These are phyloP conservation scores for Oxygymnocypris stewartii DNA, from an alignment of 2,113 vertebrate genomes.

Conservation along the genomic window DNA sequence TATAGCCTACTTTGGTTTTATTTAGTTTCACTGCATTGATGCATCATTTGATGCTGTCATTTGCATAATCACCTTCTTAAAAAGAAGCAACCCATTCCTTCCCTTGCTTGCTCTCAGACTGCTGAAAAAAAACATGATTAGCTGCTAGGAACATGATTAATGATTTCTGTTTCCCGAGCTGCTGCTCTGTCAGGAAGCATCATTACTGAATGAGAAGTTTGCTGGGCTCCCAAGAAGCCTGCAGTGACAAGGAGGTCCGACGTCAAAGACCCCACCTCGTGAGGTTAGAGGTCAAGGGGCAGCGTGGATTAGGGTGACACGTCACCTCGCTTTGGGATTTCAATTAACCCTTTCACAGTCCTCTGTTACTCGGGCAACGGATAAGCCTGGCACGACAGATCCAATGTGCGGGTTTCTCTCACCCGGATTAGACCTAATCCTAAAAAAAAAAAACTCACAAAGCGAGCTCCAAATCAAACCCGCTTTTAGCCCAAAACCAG, in stretches of 20 bases:
- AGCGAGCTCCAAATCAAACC: conserved; percentile 6
- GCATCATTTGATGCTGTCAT: not conserved
- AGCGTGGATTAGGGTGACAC: conserved; percentile 15
- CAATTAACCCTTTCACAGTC: conserved; percentile 50
- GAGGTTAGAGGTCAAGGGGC: conserved; percentile 60
- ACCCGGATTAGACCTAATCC: conserved; percentile 34
- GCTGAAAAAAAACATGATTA: conserved; percentile 35
- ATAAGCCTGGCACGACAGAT: not conserved
- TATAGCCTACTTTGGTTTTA: too few relatives aligned
- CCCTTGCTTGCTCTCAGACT: not conserved
- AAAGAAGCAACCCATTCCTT: not conserved
- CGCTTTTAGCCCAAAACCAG: conserved; percentile 13
- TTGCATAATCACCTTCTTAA: conserved; percentile 14
- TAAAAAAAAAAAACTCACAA: conserved; percentile 22
- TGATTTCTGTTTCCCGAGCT: not conserved
- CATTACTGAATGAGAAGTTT: not conserved
- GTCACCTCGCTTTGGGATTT: conserved; percentile 39
- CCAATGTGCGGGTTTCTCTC: conserved; percentile 7
- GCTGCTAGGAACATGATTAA: conserved; percentile 25
- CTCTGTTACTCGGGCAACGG: conserved; percentile 30
- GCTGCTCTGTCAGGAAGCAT: conserved; percentile 21
- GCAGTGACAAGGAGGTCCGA: not conserved
- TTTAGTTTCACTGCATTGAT: too few relatives aligned
- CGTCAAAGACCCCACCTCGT: conserved; percentile 23
- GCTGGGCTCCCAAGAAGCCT: not conserved